phyloP scores from a whole-genome alignment of 2,797 vertebrate genomes.

The Lepidocolaptes lacrymiger region DNA sequence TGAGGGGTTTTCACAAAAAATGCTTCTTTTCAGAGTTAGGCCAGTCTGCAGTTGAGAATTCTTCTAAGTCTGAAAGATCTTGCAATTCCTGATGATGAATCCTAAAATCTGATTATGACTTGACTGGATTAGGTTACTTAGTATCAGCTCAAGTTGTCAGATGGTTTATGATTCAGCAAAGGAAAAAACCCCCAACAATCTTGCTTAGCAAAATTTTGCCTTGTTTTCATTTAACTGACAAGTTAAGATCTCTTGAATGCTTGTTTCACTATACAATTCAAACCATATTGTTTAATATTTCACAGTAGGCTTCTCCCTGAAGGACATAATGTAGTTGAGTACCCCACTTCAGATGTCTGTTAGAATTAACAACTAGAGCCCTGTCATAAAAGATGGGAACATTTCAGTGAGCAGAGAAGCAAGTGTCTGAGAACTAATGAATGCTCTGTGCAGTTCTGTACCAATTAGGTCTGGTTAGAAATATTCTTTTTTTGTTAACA shows the following conservation, averaged over 20 bases:
- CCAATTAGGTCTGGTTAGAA: not conserved
- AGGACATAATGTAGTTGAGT: not conserved
- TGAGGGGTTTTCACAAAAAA: not conserved
- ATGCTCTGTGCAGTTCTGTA: not conserved
- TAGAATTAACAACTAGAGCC: not conserved
- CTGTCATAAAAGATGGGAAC: not conserved
- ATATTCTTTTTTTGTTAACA: not conserved
- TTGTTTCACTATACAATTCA: not conserved
- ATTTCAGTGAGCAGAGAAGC: not conserved
- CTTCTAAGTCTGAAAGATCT: not conserved
- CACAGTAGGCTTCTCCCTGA: not conserved
- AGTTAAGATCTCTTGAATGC: not conserved
- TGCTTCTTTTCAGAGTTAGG: not conserved
- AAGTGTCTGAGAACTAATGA: not conserved
- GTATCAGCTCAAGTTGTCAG: not conserved
- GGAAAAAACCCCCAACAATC: not conserved
- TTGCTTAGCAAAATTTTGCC: not conserved
- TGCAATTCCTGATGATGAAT: not conserved
- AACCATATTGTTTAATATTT: not conserved
- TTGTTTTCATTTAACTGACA: not conserved
- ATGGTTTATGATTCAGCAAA: not conserved
- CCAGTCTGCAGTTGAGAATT: not conserved
- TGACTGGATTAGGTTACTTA: not conserved
- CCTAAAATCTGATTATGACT: not conserved
- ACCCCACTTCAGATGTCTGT: not conserved